Evolutionary conservation across 2,113 vertebrate species (phyloP), one percentile per base, ranked within the genome.

Genomic region (Echinops telfairi): DNA sequence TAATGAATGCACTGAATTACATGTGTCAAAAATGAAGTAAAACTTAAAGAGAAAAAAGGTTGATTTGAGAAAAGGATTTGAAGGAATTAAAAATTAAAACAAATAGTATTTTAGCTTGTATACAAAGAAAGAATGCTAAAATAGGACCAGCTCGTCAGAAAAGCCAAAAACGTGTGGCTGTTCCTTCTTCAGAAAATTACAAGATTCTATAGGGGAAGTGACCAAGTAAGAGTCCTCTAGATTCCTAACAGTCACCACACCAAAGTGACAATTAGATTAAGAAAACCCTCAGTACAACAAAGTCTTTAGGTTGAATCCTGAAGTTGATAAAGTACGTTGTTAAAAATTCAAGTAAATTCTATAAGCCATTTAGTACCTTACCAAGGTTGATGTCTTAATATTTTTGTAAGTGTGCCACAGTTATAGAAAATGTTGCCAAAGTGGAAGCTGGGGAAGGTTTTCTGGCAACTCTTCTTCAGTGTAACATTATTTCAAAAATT

Each of bases 401-500:
- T n/a, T 81, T 10, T 68, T 12, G 4, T 36, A 47, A 36, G 11
- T 27, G 58, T 38, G 27, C 2, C 33, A 66, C 0, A 84, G 12
- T 62, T n/a, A 68, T 2, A 1, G 81, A 88, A 60, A 71, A 81
- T 27, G 38, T 66, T 88, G 53, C 31, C 33, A 43, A 43, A 58
- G 14, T 36, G 1, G 9, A 62, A 23, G 38, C 10, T 6, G 0
- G 16, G 31, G 17, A 93, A 68, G 7, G 20, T 15, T 14, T 29
- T 23, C 16, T 57, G 25, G 10, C 17, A 85, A 75, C 11, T 73
- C 12, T 88, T 86, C 43, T 62, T 3, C 29, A 78, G 23, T 62
- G 58, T 64, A 79, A 92, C 62, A 78, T 82, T 76, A 53, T 82
- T 36, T 68, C 84, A 40, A 83, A 90, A 73, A 62, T 77, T 88